Evolutionary conservation across 2,888 invertebrate genomes (phyloP).

Genomic region (Erebia epiphron): DNA sequence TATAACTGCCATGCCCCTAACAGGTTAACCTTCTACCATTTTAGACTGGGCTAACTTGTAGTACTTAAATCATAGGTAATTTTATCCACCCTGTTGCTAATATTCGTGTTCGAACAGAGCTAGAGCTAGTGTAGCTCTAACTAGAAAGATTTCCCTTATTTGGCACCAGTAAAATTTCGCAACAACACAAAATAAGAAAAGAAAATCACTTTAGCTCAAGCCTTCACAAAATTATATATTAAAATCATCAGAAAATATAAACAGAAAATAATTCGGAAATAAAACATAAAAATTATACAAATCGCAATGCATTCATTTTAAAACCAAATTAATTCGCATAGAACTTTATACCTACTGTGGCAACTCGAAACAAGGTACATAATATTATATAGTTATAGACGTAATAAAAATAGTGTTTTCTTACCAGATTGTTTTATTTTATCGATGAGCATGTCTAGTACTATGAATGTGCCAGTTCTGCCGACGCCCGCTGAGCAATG

Average conservation of each 20-base stretch:
- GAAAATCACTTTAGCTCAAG: background rate
- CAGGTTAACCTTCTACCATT: too few species aligned
- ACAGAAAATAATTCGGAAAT: background rate
- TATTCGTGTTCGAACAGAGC: too few species aligned
- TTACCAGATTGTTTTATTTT: constrained; percentile 92
- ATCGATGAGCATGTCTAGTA: constrained; percentile 98
- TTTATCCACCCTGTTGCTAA: too few species aligned
- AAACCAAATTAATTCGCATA: background rate
- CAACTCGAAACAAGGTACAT: too few species aligned
- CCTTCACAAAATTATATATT: background rate
- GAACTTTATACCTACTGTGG: background rate
- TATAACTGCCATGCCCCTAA: too few species aligned
- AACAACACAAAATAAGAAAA: too few species aligned
- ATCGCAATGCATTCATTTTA: background rate
- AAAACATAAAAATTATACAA: background rate
- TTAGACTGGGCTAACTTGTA: too few species aligned
- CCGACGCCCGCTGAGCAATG: constrained; percentile 98
- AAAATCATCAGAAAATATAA: background rate
- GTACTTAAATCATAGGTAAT: too few species aligned
- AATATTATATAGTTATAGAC: background rate
- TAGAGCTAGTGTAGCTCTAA: too few species aligned
- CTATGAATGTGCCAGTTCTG: constrained; percentile 98
- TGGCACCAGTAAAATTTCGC: too few species aligned
- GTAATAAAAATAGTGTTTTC: constrained; percentile 27
- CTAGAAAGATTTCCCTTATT: too few species aligned